Evolutionary conservation across 2,888 invertebrate genomes (phyloP).

Genomic region (Gastrophysa polygoni): DNA sequence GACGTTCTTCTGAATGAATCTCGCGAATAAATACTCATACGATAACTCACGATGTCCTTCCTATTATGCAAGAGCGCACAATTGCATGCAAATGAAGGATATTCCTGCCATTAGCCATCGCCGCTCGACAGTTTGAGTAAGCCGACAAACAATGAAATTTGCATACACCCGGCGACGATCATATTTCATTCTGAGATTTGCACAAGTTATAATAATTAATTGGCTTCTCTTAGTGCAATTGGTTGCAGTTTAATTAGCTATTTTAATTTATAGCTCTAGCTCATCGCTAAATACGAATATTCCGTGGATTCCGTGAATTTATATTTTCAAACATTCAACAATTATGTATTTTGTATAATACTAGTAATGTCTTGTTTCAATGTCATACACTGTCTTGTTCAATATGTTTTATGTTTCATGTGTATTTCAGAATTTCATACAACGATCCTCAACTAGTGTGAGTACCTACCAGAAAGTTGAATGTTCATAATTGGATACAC

Average conservation of each 20-base stretch:
- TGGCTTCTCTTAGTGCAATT: neutral
- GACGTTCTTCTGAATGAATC: too few species aligned
- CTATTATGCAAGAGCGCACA: conserved; percentile 8
- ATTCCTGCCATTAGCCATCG: neutral
- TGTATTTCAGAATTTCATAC: too few species aligned
- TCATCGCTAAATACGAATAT: neutral
- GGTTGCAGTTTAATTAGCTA: neutral
- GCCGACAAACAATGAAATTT: conserved; percentile 16
- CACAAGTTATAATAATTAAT: conserved; percentile 6
- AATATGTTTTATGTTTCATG: too few species aligned
- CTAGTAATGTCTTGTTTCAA: too few species aligned
- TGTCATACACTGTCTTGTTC: too few species aligned
- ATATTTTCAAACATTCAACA: too few species aligned
- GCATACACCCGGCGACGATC: neutral
- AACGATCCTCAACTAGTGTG: too few species aligned
- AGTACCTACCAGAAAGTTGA: too few species aligned
- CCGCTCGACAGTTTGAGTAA: conserved; percentile 1
- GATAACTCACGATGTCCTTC: conserved; percentile 5
- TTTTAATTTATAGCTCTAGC: neutral
- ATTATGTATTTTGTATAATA: too few species aligned
- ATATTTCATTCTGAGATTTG: conserved; percentile 12
- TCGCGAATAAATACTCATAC: neutral
- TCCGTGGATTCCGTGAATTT: too few species aligned
- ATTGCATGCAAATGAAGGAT: conserved; percentile 12
- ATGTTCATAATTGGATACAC: too few species aligned